Evolutionary conservation across 2,113 vertebrate species (phyloP), one percentile per base, ranked within the genome.

Genomic region (Aix galericulata): DNA sequence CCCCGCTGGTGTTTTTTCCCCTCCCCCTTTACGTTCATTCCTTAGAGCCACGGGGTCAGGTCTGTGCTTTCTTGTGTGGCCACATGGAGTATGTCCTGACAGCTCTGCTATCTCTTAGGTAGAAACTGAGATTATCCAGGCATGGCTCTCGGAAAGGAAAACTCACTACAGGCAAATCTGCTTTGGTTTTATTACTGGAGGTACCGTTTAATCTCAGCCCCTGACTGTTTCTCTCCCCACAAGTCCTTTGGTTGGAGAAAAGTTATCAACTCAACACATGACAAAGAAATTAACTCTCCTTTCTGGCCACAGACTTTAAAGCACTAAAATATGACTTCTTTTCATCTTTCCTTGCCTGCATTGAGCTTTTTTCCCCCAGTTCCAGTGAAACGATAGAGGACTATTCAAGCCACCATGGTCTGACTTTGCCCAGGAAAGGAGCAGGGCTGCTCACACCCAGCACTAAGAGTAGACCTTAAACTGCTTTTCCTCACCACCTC

Each of bases 31-130:
- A 38, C 29, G 6, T 74, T 78, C 4, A 4, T 81, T 92, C 80
- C 75, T 85, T 38, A 83, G 58, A 93, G 86, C 50, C 48, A 86
- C 84, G 48, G 60, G 88, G 80, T 96, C 90, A 94, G 3, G 89
- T 67, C 88, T 95, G 69, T 91, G 86, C 86, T 96, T 95, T 78
- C 80, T 67, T 96, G 93, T 94, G 90, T 89, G 93, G 90, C 92
- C 34, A 17, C 69, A 86, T 8, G 46, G 72, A 81, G 76, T 44
- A 52, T 53, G 83, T 91, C 88, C 87, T 95, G 94, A 89, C 93
- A 93, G 86, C 77, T 96, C 90, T 87, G 82, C 86, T 96, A 96
- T 95, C 96, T 96, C 85, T 82, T 93, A 95, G 92, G 86, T 91
- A 94, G 78, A 74, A 90, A 74, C 36, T 88, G 94, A 96, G 84